Percentiles rank a stretch among this genome's conserved stretches.
Evolutionary conservation across 2,797 vertebrate species (phyloP).

Genomic region (Uromys caudimaculatus): DNA sequence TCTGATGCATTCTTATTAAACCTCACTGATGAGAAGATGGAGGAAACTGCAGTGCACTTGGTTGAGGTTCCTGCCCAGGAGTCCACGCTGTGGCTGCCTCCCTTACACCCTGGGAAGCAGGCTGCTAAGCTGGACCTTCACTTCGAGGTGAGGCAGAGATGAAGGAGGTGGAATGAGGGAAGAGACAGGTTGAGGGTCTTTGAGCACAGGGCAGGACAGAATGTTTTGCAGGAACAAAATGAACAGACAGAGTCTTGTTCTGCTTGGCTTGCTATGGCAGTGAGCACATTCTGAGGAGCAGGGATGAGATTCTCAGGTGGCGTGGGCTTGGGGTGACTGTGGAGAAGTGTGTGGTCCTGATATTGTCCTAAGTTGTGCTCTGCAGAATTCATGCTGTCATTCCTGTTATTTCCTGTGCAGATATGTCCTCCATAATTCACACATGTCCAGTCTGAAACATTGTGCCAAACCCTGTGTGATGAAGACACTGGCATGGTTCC

Average conservation of each 20-base stretch:
- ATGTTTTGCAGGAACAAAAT: rapidly evolving
- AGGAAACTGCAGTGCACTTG: too few relatives aligned
- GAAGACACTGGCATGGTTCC: background rate
- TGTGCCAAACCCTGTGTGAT: rapidly evolving
- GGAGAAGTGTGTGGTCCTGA: rapidly evolving
- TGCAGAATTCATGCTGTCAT: background rate
- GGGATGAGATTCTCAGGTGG: background rate
- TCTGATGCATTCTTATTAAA: too few relatives aligned
- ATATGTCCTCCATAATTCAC: rapidly evolving
- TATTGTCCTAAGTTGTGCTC: too few relatives aligned
- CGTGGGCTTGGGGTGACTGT: background rate
- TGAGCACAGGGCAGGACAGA: background rate
- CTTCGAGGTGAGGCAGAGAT: background rate
- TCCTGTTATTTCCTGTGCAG: background rate
- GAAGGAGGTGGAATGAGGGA: background rate
- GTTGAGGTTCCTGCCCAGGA: rapidly evolving
- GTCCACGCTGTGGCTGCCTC: rapidly evolving
- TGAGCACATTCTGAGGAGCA: background rate
- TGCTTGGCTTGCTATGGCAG: too few relatives aligned
- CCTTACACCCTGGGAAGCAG: rapidly evolving
- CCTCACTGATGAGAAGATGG: rapidly evolving
- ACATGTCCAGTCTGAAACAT: rapidly evolving
- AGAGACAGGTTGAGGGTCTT: background rate
- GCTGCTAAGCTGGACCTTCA: rapidly evolving
- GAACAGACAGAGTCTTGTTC: background rate